Evolutionary conservation across 2,113 vertebrate genomes (phyloP).

Genomic region (Mola mola): DNA sequence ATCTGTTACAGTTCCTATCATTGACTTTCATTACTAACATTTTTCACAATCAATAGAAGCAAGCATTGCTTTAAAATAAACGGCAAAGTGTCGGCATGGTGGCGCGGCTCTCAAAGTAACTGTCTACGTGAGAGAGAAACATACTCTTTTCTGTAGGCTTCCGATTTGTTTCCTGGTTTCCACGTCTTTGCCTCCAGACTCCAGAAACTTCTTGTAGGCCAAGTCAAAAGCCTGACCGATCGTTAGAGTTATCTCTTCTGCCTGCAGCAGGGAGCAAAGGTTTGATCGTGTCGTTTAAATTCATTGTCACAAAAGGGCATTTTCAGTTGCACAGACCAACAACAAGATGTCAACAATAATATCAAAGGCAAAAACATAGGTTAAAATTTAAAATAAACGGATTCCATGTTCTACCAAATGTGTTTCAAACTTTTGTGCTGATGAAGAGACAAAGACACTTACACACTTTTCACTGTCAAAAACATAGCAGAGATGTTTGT

Average conservation of each 20-base stretch:
- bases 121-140: conserved; percentile 41
- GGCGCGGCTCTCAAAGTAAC: not conserved
- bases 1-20: too few species aligned
- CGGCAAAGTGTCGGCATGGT: conserved; percentile 5
- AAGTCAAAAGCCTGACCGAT: conserved; percentile 99
- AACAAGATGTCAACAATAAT: not conserved
- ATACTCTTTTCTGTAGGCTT: conserved; percentile 93
- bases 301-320: too few species aligned
- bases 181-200: conserved; percentile 98
- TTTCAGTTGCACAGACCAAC: too few species aligned
- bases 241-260: conserved; percentile 97
- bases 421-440: too few species aligned
- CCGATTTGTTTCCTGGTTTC: conserved; percentile 98
- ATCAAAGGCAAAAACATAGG: too few species aligned
- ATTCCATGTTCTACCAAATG: too few species aligned
- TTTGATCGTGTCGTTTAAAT: too few species aligned
- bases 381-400: too few species aligned
- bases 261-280: conserved; percentile 70
- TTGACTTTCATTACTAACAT: conserved; percentile 45
- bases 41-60: conserved; percentile 39
- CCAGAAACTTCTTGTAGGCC: conserved; percentile 98
- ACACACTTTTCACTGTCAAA: conserved; percentile 99
- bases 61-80: conserved; percentile 15
- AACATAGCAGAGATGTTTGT: conserved; percentile 97
- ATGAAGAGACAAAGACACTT: conserved; percentile 85